Conservation (phyloP, 2,888 invertebrate genomes). For the Ypsolopha scabrella region DNA sequence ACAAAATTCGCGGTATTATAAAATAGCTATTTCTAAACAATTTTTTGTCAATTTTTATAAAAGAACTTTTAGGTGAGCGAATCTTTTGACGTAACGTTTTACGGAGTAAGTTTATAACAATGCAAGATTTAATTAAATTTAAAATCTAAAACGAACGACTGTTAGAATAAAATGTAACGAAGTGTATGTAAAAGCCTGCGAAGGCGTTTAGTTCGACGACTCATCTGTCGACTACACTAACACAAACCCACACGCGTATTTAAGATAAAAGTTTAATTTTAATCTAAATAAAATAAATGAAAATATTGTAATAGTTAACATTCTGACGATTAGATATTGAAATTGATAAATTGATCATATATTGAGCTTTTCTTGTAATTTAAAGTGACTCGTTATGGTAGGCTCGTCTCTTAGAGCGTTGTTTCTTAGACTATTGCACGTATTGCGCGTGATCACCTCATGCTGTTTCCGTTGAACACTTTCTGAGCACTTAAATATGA, state of each 20-base stretch:
- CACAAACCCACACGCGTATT: slow-evolving; percentile 66
- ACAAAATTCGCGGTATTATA: not conserved
- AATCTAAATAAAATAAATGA: slow-evolving; percentile 18
- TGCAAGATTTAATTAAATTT: slow-evolving; percentile 11
- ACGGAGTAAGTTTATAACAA: slow-evolving; percentile 15
- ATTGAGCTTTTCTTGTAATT: slow-evolving; percentile 20
- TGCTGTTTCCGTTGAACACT: not conserved
- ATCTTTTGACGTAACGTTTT: slow-evolving; percentile 6
- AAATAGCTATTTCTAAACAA: slow-evolving; percentile 1
- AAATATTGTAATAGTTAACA: slow-evolving; percentile 11
- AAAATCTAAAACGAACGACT: slow-evolving; percentile 4
- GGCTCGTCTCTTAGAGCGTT: not conserved
- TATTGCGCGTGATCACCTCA: not conserved
- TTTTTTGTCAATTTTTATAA: slow-evolving; percentile 2
- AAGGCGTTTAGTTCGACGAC: not conserved
- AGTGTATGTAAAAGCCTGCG: not conserved
- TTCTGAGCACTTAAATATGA: slow-evolving; percentile 5
- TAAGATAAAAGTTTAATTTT: slow-evolving; percentile 31
- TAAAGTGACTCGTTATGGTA: not conserved
- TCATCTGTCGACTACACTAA: slow-evolving; percentile 48
- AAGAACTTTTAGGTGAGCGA: not conserved
- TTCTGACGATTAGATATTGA: slow-evolving; percentile 3
- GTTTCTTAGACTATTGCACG: not conserved
- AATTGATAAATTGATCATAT: slow-evolving; percentile 11
- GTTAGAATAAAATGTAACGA: slow-evolving; percentile 4